Conservation (phyloP, 2,888 invertebrate genomes). For the Listrodromus nycthemerus region DNA sequence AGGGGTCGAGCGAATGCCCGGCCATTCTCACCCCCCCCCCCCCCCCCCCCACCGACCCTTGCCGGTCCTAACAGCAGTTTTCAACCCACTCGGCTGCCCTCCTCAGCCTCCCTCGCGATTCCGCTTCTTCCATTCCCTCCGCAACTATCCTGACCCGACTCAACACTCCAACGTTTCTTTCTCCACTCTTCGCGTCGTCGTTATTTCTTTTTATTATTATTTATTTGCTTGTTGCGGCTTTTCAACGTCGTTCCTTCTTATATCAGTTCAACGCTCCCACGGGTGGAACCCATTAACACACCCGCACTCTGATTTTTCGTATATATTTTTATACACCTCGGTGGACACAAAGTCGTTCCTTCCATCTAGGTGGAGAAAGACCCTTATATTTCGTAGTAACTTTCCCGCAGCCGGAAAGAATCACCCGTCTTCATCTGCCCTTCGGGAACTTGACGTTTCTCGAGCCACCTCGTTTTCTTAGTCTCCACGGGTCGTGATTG, state of each 20-base stretch:
- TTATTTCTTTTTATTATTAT: conserved; percentile 63
- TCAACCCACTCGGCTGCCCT: conserved; percentile 34
- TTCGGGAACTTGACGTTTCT: neutral
- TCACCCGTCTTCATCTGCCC: neutral
- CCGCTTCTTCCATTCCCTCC: conserved; percentile 37
- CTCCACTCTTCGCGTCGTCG: conserved; percentile 16
- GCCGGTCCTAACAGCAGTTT: conserved; percentile 44
- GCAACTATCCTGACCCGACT: conserved; percentile 44
- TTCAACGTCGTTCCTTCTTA: conserved; percentile 46
- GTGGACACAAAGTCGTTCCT: neutral
- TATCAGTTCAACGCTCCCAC: conserved; percentile 35
- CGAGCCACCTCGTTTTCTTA: neutral
- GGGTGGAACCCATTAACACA: conserved; percentile 32
- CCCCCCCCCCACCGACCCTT: too few species aligned
- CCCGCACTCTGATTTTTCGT: conserved; percentile 26
- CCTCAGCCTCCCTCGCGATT: conserved; percentile 27
- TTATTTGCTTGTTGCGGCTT: conserved; percentile 54
- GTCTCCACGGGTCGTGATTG: neutral
- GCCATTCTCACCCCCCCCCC: conserved; percentile 42
- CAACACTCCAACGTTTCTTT: conserved; percentile 46
- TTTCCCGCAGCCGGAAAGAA: neutral
- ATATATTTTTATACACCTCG: neutral
- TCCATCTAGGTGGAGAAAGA: neutral
- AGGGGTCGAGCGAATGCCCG: conserved; percentile 55
- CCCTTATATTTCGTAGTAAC: conserved; percentile 6